These are phyloP conservation scores for Leptosomus discolor DNA, from an alignment of 2,113 vertebrate genomes.

Conservation along the genomic window DNA sequence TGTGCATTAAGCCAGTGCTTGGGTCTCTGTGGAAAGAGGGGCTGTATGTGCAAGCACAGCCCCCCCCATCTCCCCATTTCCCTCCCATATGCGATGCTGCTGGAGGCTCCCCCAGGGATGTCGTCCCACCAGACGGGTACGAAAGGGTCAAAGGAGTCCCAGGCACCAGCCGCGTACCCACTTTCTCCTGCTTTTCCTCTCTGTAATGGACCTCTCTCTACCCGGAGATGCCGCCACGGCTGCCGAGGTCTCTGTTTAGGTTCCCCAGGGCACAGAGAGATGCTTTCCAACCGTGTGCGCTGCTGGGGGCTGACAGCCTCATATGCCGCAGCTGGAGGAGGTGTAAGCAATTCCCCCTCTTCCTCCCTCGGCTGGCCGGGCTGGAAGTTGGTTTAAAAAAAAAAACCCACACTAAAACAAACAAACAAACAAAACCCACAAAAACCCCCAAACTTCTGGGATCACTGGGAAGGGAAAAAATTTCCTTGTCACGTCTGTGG, in stretches of 20 bases:
- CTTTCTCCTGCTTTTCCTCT: not conserved
- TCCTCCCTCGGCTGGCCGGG: not conserved
- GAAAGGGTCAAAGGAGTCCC: not conserved
- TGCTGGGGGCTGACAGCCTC: not conserved
- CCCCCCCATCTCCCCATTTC: not conserved
- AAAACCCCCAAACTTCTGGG: not conserved
- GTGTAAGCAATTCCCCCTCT: not conserved
- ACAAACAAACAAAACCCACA: not conserved
- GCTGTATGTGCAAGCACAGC: not conserved
- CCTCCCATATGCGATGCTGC: not conserved
- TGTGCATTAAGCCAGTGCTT: fast-evolving
- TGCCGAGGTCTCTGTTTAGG: not conserved
- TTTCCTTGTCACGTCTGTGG: not conserved
- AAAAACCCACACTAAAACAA: not conserved
- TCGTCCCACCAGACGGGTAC: not conserved
- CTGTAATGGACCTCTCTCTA: fast-evolving
- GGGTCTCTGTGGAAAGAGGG: not conserved
- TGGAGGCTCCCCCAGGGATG: not conserved
- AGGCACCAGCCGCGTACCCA: not conserved
- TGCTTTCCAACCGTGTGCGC: fast-evolving
- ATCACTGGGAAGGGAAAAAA: not conserved
- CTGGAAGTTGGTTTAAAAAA: not conserved
- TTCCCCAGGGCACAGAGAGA: not conserved
- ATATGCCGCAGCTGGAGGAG: not conserved
- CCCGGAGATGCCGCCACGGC: not conserved